Base-by-base conservation (phyloP, 2,797 vertebrate genomes). In the Coregonus sp. region DNA sequence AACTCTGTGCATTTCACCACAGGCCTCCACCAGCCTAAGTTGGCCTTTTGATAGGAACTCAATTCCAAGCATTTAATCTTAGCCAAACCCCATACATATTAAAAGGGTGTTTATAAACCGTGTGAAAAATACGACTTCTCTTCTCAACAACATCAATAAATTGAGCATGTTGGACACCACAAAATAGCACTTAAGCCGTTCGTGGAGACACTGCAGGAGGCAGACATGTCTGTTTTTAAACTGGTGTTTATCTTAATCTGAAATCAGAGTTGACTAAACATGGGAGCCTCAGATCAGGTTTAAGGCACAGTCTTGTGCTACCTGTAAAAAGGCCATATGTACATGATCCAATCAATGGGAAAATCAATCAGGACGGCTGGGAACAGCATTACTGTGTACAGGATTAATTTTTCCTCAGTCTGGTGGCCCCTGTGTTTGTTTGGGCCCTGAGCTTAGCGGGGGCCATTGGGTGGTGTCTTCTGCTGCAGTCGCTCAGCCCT, bases 101-200 rank as follows among this genome's bases (percentile, higher is more conserved):
- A 83, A 78, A 75, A 72, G 75, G 75, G 40, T 73, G 78, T 75
- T 75, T 83, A 75, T 67, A 75, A 66, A 68, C 72, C 29, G 20
- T 71, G 15, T 47, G 52, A 40, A 63, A 74, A 79, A 79, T 66
- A 70, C 12, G 33, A 47, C 35, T 33, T 35, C 69, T 37, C 54
- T 33, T 20, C 72, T 73, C 52, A 25, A 71, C 69, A 70, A 77
- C 63, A 20, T 75, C 71, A 70, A 50, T 74, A 40, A 70, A 79
- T 59, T 51, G 40, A 33, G 47, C 56, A 6, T 29, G 54, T 56
- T 40, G 71, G 66, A 76, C 71, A 50, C 65, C 33, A 37, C 29
- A 63, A 69, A 70, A 61, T 18, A 7, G n/a, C 31, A 73, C 33
- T 63, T 5, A 7, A 66, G 73, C 61, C 5, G n/a, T 74, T 50